A percentile compares a stretch with the other conserved stretches of the same genome.
phyloP scores from a whole-genome alignment of 1,140 invertebrate species.

The Trachymyrmex septentrionalis region DNA sequence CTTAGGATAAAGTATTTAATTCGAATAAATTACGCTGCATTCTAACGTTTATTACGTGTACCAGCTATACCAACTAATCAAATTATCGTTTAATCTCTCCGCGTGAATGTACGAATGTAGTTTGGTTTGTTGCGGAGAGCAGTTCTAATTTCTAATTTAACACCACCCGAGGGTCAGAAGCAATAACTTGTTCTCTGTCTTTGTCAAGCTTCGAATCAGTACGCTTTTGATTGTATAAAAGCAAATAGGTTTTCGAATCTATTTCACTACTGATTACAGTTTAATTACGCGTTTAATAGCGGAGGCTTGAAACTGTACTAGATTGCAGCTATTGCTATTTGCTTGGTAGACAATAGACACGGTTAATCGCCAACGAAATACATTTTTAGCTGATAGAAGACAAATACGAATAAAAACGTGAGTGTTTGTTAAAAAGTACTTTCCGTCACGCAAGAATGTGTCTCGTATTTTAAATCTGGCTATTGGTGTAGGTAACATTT shows the following conservation, averaged over 20 bases:
- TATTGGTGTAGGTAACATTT: neutral
- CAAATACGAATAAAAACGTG: slow-evolving; percentile 64
- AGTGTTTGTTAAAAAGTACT: slow-evolving; percentile 75
- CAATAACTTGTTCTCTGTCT: neutral
- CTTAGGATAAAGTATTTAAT: slow-evolving; percentile 23
- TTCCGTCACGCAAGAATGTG: slow-evolving; percentile 70
- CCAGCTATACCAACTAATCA: neutral
- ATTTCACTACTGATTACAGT: slow-evolving; percentile 18
- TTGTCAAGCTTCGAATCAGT: slow-evolving; percentile 17
- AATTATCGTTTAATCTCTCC: slow-evolving; percentile 26
- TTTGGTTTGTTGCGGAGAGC: neutral
- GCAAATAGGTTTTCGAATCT: slow-evolving; percentile 49
- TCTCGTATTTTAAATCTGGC: neutral
- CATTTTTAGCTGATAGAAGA: slow-evolving; percentile 47
- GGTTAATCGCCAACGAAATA: slow-evolving; percentile 37
- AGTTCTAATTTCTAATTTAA: slow-evolving; percentile 39
- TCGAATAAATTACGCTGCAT: slow-evolving; percentile 24
- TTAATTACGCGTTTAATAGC: slow-evolving; percentile 49
- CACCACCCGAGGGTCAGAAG: neutral
- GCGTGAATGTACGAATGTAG: slow-evolving; percentile 3
- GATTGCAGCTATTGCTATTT: slow-evolving; percentile 31
- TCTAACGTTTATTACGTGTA: neutral
- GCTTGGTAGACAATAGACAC: neutral
- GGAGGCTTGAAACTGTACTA: neutral
- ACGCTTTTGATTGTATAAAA: neutral